Evolutionary conservation across 2,888 invertebrate genomes (phyloP).

Genomic region (Nymphalis urticae): DNA sequence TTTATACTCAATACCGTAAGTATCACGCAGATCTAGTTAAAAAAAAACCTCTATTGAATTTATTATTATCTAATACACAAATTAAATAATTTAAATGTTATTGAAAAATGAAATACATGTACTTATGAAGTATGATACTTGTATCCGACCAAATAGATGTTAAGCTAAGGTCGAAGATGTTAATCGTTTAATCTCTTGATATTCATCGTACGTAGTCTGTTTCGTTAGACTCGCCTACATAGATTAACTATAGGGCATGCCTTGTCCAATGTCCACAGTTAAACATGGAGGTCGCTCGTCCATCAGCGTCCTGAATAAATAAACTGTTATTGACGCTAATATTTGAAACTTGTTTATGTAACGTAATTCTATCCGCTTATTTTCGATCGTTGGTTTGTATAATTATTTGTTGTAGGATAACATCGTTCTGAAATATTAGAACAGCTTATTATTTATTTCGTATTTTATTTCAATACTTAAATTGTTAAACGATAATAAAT

Average conservation of each 20-base stretch:
- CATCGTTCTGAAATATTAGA: too few relatives aligned
- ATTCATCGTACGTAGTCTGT: slow-evolving; percentile 48
- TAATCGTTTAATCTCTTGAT: slow-evolving; percentile 46
- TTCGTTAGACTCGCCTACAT: slow-evolving; percentile 45
- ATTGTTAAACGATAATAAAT: too few relatives aligned
- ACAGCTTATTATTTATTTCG: too few relatives aligned
- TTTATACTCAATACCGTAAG: too few relatives aligned
- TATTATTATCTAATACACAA: neutral
- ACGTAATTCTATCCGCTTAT: slow-evolving; percentile 6
- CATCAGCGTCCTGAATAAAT: slow-evolving; percentile 57
- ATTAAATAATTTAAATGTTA: neutral
- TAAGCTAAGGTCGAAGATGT: slow-evolving; percentile 35
- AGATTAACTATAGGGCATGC: slow-evolving; percentile 37
- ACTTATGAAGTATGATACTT: too few relatives aligned
- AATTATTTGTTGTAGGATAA: neutral
- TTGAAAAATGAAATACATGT: neutral
- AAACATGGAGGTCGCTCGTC: slow-evolving; percentile 51
- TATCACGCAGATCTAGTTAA: too few relatives aligned
- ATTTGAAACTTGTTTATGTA: slow-evolving; percentile 20
- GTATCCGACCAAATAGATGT: slow-evolving; percentile 11
- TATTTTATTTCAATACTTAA: too few relatives aligned
- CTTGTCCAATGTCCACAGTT: slow-evolving; percentile 37
- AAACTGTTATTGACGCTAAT: slow-evolving; percentile 42
- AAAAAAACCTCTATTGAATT: too few relatives aligned
- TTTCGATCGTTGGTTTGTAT: neutral